Base-by-base conservation (phyloP, 2,797 vertebrate genomes). In the Rhynchotus rufescens region DNA sequence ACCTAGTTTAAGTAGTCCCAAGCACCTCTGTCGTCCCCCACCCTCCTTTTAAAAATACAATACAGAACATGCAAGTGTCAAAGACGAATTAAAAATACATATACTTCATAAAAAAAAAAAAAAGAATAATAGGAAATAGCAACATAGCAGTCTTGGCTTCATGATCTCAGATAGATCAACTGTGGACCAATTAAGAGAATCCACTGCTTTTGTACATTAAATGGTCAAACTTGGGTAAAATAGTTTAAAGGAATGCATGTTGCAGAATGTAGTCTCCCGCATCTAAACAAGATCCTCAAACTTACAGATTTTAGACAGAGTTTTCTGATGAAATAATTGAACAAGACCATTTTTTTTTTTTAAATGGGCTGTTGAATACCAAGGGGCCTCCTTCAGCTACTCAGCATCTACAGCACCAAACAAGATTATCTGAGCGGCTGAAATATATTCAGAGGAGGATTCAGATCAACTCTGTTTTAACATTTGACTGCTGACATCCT, bases 1-100 rank as follows among this genome's bases (percentile, higher is more conserved):
- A 47, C 84, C 89, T 94, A 9, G 91, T 65, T 73, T 67, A 62
- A 84, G 68, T 40, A 62, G 80, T 84, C 52, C 67, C 26, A 71
- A 91, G 77, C 1, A 49, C 74, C 74, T 94, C 67, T 80, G 88
- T 19, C 91, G 64, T 82, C 72, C 25, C 73, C 23, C 45, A n/a
- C 6, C 1, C 5, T 64, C 22, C 30, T 20, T 65, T 84, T 20
- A 36, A 15, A 68, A 73, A 64, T 1, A 2, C 7, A 61, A 56
- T 32, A 91, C 15, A 36, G 13, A 61, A 28, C 25, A 51, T 19
- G 54, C 32, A 34, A n/a, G 72, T 0, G 0, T 8, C 8, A 32
- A 71, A 89, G 51, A 51, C 0, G 15, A n/a, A 7, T 15, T 38
- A 45, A 26, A 72, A 59, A 42, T 12, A 60, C 5, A 11, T 19